Evolutionary conservation across 1,140 invertebrate species (phyloP), one percentile per base, ranked within the genome.

Genomic region (Neocloeon triangulifer): DNA sequence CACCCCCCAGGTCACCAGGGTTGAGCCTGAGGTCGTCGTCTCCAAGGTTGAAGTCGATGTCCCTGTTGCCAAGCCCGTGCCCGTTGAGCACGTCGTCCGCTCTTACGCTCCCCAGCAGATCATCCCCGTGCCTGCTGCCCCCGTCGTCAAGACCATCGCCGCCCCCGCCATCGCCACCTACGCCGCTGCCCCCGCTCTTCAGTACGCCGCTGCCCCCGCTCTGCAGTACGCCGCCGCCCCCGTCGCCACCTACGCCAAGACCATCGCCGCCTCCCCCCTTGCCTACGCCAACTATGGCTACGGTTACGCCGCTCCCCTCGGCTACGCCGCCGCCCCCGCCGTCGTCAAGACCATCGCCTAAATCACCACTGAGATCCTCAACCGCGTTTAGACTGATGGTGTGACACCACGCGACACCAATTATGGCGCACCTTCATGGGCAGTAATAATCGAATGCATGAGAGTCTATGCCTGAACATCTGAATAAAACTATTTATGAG

Each of bases 11-110:
- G 26, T 45, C 7, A 44, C 40, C 17, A 43, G 46, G 26, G 34
- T 48, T 23, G 37, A 42, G 23, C 42, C 46, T 19, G 45, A 48
- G 33, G 37, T 47, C 34, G 34, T 35, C 16, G 43, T 48, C 14
- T 33, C 44, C 14, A 47, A 39, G 32, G 42, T 47, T 19, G 15
- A 39, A 8, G 39, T 42, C 13, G 39, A 42, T 19, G 41, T 42
- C 8, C 39, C 39, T 13, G 36, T 39, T 6, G 32, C 6, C 34
- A n/a, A n/a, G n/a, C n/a, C n/a, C n/a, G n/a, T n/a, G n/a, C n/a
- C n/a, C n/a, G n/a, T n/a, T n/a, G n/a, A n/a, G n/a, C n/a, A n/a
- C n/a, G n/a, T n/a, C n/a, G n/a, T n/a, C n/a, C n/a, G n/a, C n/a
- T n/a, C n/a, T n/a, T n/a, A n/a, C n/a, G n/a, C n/a, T n/a, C n/a